Percentiles rank a stretch among this genome's conserved stretches.
phyloP scores from a whole-genome alignment of 2,797 vertebrate genomes.

The Enteromius treurensis region DNA sequence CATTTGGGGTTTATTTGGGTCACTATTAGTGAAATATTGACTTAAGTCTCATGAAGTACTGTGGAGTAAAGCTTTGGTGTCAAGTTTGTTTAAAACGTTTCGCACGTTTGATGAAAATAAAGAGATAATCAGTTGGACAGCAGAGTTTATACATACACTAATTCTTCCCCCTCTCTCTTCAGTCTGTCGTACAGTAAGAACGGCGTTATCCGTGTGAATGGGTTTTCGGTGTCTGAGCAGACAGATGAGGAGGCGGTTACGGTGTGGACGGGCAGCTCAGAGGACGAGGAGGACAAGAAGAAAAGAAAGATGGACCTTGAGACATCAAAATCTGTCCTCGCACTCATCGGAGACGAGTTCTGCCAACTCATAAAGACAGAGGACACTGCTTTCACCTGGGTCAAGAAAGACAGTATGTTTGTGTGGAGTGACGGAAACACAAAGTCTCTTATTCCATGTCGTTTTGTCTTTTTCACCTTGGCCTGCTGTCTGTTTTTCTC shows the following conservation, averaged over 20 bases:
- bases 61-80: not conserved
- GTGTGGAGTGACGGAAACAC: not conserved
- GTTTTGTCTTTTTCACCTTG: constrained; percentile 35
- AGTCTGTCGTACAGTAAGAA: constrained; percentile 98
- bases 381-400: constrained; percentile 91
- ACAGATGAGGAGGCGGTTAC: constrained; percentile 94
- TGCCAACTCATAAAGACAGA: constrained; percentile 95
- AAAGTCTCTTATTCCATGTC: constrained; percentile 15
- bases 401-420: constrained; percentile 91
- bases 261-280: constrained; percentile 84
- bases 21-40: not conserved
- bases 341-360: constrained; percentile 95
- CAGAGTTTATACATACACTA: not conserved
- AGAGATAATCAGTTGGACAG: not conserved
- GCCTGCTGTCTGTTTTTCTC: constrained; percentile 49
- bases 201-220: constrained; percentile 93
- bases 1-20: not conserved
- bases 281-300: constrained; percentile 70
- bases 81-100: constrained; percentile 9
- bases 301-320: constrained; percentile 85
- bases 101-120: not conserved
- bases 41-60: not conserved
- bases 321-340: constrained; percentile 93
- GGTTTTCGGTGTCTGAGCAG: constrained; percentile 94
- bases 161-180: constrained; percentile 17